A percentile compares a stretch with the other conserved stretches of the same genome.
These are phyloP conservation scores for Myotis planiceps DNA, from an alignment of 2,797 vertebrate species.

Conservation along the genomic window DNA sequence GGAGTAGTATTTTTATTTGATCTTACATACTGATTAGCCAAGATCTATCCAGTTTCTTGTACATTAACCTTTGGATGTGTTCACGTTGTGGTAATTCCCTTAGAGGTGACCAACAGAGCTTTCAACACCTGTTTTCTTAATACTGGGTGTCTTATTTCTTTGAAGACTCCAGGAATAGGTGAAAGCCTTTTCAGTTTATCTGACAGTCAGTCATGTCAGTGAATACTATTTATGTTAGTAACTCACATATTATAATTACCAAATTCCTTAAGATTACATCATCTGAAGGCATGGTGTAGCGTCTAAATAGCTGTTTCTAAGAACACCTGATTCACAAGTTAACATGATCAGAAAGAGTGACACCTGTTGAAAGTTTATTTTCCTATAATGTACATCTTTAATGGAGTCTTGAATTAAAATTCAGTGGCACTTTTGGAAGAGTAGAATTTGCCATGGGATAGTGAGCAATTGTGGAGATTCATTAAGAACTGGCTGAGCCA, in stretches of 20 bases:
- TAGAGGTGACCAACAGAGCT: conserved; percentile 1
- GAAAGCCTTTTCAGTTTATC: conserved; percentile 39
- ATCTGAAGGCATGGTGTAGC: conserved; percentile 25
- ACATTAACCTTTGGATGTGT: conserved; percentile 31
- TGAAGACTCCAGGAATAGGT: conserved; percentile 16
- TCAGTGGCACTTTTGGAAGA: not conserved
- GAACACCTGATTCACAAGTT: conserved; percentile 57
- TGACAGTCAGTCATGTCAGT: not conserved
- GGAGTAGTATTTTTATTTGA: conserved; percentile 1
- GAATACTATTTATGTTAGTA: conserved; percentile 51
- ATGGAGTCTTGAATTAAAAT: conserved; percentile 23
- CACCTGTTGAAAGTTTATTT: conserved; percentile 36
- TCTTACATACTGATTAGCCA: not conserved
- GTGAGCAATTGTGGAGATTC: not conserved
- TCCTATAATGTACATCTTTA: not conserved
- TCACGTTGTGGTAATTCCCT: not conserved
- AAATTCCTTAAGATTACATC: conserved; percentile 43
- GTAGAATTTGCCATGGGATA: not conserved
- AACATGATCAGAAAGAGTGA: conserved; percentile 26
- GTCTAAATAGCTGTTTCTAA: conserved; percentile 58
- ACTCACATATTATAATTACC: conserved; percentile 39
- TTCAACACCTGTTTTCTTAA: conserved; percentile 28
- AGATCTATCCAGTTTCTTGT: not conserved
- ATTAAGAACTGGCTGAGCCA: conserved; percentile 14
- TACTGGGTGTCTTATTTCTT: conserved; percentile 45